phyloP scores from a whole-genome alignment of 2,888 invertebrate genomes.

The Hyalella azteca region DNA sequence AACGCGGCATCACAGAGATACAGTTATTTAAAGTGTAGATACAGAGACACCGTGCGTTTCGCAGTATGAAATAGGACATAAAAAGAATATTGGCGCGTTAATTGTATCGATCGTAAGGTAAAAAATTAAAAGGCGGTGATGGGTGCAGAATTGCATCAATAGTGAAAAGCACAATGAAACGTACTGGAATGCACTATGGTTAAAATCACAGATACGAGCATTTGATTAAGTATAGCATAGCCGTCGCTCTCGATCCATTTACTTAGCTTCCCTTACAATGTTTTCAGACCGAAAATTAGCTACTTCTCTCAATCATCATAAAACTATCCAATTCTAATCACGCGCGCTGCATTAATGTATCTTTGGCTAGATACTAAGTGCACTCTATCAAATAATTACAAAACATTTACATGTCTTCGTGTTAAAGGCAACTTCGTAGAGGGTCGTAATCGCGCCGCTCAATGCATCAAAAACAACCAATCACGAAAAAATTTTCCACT shows the following conservation, averaged over 20 bases:
- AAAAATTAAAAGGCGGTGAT: no score
- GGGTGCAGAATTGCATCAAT: no score
- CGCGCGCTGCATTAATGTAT: conserved; percentile 17
- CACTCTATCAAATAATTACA: conserved; percentile 20
- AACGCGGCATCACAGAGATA: no score
- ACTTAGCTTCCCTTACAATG: no score
- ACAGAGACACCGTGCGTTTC: no score
- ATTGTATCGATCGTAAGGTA: no score
- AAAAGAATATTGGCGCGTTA: no score
- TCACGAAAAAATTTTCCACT: not conserved
- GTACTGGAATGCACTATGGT: conserved; percentile 53
- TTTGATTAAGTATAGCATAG: conserved; percentile 50
- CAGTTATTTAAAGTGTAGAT: no score
- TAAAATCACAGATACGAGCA: conserved; percentile 51
- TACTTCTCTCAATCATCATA: not conserved
- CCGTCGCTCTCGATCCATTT: not conserved
- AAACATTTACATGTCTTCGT: conserved; percentile 30
- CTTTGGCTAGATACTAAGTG: conserved; percentile 29
- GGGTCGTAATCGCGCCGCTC: not conserved
- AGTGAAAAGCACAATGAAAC: no score
- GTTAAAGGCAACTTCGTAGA: conserved; percentile 27
- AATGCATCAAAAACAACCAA: not conserved
- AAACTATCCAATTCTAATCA: conserved; percentile 1
- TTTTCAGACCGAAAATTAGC: not conserved
- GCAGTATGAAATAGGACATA: no score